Base-by-base conservation (phyloP, 2,113 vertebrate species). In the Stictonetta naevosa region DNA sequence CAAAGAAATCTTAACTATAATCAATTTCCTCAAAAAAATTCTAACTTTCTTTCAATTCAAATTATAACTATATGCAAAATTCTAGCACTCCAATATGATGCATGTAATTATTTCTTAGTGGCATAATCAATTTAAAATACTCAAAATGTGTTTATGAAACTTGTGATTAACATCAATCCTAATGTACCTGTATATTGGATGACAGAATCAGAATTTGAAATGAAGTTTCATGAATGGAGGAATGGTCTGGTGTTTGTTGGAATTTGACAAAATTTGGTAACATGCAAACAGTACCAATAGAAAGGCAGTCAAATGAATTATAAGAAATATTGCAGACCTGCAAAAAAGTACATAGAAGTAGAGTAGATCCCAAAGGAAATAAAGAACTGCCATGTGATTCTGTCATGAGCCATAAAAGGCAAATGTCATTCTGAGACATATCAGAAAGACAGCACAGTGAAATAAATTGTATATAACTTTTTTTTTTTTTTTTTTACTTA, bases 271-370 rank as follows among this genome's bases (percentile, higher is more conserved):
- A 38, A 52, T 4, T 34, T 62, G 9, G 3, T 34, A 44, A 48
- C 19, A 28, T 4, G 2, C 1, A 86, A 91, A 73, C 8, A 1
- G 34, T 18, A 69, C 8, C 1, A 2, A 31, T 2, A 77, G 16
- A 56, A 10, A 11, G 17, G 13, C 29, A 72, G 74, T 23, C 44
- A 76, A 68, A 73, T 46, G 28, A 16, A 62, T 38, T 33, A 2
- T 28, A 71, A 60, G 26, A 40, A 72, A 60, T 21, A 42, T 8
- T 72, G 34, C 5, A 58, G 16, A 60, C 22, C 38, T 77, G 38
- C 11, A 2, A 52, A 63, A 40, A 48, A 13, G 2, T 22, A 28
- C 5, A 15, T 38, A n/a, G 5, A 17, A 60, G 10, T 52, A 64
- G 15, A 58, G 25, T 3, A 77, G 12, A 42, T 64, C 12, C 28